Conservation (phyloP, 53 echinoderm and acorn worm species). For the Crossaster papposus region DNA sequence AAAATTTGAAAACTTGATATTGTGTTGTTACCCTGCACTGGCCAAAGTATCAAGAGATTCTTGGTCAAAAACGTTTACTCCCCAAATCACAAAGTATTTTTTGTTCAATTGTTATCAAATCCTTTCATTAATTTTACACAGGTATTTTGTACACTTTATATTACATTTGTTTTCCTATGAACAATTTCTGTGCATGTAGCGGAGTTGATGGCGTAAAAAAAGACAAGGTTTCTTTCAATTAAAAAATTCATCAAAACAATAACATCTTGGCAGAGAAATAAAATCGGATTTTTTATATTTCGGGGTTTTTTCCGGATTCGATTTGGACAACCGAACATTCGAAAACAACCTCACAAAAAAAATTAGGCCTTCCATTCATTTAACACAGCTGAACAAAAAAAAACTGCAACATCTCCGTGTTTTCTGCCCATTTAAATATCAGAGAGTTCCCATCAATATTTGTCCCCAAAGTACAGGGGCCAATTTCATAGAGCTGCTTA, state of each 20-base stretch:
- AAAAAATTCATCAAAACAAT: not conserved
- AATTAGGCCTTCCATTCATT: too few relatives aligned
- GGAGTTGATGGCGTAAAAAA: not conserved
- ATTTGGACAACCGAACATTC: too few relatives aligned
- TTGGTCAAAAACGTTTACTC: not conserved
- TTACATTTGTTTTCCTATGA: not conserved
- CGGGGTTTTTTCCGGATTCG: too few relatives aligned
- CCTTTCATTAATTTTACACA: not conserved
- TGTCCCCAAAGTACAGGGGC: too few relatives aligned
- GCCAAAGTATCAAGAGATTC: not conserved
- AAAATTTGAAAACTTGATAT: conserved; percentile 10
- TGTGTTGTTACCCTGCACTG: not conserved
- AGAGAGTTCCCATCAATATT: too few relatives aligned
- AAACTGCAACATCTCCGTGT: too few relatives aligned
- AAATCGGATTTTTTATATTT: too few relatives aligned
- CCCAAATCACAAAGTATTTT: not conserved
- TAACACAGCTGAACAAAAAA: too few relatives aligned
- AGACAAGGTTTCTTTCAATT: not conserved
- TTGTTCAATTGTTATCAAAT: not conserved
- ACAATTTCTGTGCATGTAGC: not conserved
- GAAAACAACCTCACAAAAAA: too few relatives aligned
- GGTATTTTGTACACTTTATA: not conserved
- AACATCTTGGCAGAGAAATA: too few relatives aligned
- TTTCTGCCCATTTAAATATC: too few relatives aligned
- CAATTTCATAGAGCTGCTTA: too few relatives aligned